phyloP scores from a whole-genome alignment of 2,888 invertebrate genomes.

The Pasiphila rectangulata region DNA sequence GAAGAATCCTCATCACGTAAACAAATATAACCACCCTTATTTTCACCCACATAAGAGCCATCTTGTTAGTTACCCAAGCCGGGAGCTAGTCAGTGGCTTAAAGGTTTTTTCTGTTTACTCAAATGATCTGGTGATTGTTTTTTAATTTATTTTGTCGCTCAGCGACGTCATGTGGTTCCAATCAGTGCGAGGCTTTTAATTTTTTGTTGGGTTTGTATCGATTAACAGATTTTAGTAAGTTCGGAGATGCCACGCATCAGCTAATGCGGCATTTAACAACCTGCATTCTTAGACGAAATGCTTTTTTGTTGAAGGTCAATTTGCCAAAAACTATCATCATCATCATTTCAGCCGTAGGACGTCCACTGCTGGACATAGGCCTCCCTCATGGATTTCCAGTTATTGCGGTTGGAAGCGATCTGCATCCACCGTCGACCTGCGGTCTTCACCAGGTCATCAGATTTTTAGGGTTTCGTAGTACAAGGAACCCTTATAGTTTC shows the following conservation, averaged over 20 bases:
- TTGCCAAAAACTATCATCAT: not conserved
- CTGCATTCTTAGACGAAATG: constrained; percentile 10
- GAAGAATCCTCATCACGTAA: constrained; percentile 59
- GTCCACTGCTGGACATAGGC: no score
- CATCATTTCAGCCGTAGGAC: not conserved
- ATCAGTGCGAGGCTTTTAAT: constrained; percentile 69
- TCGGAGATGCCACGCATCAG: constrained; percentile 24
- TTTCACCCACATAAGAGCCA: constrained; percentile 43
- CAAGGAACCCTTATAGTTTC: no score
- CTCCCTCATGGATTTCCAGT: no score
- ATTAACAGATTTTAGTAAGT: constrained; percentile 43
- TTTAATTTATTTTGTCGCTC: constrained; percentile 76
- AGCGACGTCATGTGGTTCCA: constrained; percentile 76
- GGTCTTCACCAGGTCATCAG: no score
- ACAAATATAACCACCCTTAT: constrained; percentile 53
- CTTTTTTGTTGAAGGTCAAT: not conserved
- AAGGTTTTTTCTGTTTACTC: constrained; percentile 74
- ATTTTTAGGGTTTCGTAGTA: no score
- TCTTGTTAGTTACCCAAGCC: constrained; percentile 38
- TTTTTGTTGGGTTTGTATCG: constrained; percentile 52
- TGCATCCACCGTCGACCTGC: no score
- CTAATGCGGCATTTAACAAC: constrained; percentile 24
- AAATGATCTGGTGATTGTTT: constrained; percentile 80
- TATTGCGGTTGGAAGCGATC: no score
- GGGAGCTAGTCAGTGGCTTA: constrained; percentile 68